phyloP scores from a whole-genome alignment of 2,113 vertebrate genomes.

The Trogon surrucura region DNA sequence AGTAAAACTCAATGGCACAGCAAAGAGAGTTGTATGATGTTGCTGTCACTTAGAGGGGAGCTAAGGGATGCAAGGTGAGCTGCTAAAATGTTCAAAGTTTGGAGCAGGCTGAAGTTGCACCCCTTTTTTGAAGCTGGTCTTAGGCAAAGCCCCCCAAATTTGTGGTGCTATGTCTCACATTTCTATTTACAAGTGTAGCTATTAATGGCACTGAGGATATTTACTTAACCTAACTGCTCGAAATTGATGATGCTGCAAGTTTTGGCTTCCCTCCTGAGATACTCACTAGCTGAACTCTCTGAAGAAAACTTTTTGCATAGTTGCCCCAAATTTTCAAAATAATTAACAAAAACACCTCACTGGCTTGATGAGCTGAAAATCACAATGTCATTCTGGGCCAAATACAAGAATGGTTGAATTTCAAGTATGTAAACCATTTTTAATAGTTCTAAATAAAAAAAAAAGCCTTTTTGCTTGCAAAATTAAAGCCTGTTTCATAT shows the following conservation, averaged over 20 bases:
- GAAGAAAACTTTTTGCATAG: background rate
- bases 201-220: background rate
- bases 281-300: background rate
- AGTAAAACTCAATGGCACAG: background rate
- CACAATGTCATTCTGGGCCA: background rate
- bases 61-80: fast-evolving
- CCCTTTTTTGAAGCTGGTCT: background rate
- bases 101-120: background rate
- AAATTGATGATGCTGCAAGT: constrained; percentile 33
- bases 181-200: constrained; percentile 6
- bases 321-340: background rate
- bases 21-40: background rate
- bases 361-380: background rate
- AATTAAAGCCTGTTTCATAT: background rate
- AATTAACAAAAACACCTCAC: background rate
- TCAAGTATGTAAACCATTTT: background rate
- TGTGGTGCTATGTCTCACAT: background rate
- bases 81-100: background rate
- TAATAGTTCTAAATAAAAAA: background rate
- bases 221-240: background rate
- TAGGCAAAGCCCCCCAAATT: background rate
- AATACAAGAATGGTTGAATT: background rate
- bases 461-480: background rate
- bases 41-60: background rate
- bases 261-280: constrained; percentile 3